These are phyloP conservation scores for Tragelaphus buxtoni DNA, from an alignment of 2,113 vertebrate genomes.

Conservation along the genomic window DNA sequence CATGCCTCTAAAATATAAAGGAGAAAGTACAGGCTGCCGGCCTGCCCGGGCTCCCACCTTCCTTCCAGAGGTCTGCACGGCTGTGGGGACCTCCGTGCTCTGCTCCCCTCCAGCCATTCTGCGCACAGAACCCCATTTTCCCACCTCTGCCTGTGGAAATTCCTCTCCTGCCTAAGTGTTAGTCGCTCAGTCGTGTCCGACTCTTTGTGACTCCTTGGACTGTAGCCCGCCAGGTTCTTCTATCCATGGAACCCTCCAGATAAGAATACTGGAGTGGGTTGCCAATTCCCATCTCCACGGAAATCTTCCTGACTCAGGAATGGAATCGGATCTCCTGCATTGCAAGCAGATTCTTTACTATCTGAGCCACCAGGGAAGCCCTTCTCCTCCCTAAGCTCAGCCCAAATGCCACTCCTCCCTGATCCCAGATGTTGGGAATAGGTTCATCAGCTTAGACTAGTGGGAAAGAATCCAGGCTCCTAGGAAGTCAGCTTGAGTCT, in stretches of 20 bases:
- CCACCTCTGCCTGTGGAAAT: not conserved
- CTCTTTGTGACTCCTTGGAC: not conserved
- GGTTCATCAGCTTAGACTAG: not conserved
- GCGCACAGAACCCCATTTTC: not conserved
- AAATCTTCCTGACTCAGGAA: not conserved
- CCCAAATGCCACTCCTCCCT: not conserved
- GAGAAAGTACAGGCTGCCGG: not conserved
- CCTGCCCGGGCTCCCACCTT: rapidly evolving
- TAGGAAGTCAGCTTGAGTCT: not conserved
- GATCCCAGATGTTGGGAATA: not conserved
- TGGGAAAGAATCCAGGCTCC: not conserved
- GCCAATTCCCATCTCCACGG: not conserved
- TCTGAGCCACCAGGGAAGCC: not conserved
- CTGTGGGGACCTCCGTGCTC: not conserved
- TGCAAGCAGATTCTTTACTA: not conserved
- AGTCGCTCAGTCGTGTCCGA: not conserved
- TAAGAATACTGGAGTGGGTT: not conserved
- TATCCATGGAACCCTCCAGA: not conserved
- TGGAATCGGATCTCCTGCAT: not conserved
- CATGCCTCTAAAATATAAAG: not conserved
- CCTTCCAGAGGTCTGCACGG: no score
- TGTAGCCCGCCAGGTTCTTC: not conserved
- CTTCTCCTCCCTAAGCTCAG: not conserved
- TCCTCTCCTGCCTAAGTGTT: not conserved
- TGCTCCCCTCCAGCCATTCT: not conserved